A percentile compares a stretch with the other conserved stretches of the same genome.
Conservation (phyloP, 1,140 invertebrate genomes). For the Subanguina moxae region DNA sequence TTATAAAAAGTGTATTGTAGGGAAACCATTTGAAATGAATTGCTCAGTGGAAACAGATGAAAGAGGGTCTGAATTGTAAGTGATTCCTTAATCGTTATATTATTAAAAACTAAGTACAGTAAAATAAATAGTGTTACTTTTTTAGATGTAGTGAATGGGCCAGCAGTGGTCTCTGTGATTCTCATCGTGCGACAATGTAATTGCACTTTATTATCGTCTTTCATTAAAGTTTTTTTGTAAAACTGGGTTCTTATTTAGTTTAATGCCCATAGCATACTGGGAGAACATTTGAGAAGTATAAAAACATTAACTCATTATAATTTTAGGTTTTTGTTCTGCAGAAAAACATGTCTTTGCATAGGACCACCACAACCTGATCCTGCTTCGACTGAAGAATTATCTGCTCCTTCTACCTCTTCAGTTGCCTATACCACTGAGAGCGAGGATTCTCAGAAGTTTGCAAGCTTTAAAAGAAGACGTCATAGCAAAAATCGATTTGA, state of each 20-base stretch:
- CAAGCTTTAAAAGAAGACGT: neutral
- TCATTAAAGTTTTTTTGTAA: neutral
- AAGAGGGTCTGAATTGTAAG: neutral
- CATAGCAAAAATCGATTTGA: neutral
- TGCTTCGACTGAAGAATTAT: too few species aligned
- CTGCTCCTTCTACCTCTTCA: neutral
- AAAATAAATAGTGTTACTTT: too few species aligned
- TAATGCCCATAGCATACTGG: too few species aligned
- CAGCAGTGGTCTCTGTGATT: neutral
- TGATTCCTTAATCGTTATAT: too few species aligned
- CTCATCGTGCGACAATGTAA: constrained; percentile 8
- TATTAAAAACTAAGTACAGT: too few species aligned
- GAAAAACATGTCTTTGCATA: constrained; percentile 8
- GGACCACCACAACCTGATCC: constrained; percentile 5
- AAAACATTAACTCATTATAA: too few species aligned
- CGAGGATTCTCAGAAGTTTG: neutral
- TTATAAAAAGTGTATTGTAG: neutral
- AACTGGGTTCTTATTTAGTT: neutral
- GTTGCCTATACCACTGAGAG: neutral
- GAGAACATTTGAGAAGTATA: too few species aligned
- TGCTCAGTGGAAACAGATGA: constrained; percentile 6
- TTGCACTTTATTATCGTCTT: neutral
- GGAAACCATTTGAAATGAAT: constrained; percentile 11
- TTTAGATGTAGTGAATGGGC: constrained; percentile 6
- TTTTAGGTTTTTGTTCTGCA: constrained; percentile 8